Percentiles rank a stretch among this genome's conserved stretches.
Conservation (phyloP, 2,113 vertebrate species). For the Thinocorus orbignyianus region DNA sequence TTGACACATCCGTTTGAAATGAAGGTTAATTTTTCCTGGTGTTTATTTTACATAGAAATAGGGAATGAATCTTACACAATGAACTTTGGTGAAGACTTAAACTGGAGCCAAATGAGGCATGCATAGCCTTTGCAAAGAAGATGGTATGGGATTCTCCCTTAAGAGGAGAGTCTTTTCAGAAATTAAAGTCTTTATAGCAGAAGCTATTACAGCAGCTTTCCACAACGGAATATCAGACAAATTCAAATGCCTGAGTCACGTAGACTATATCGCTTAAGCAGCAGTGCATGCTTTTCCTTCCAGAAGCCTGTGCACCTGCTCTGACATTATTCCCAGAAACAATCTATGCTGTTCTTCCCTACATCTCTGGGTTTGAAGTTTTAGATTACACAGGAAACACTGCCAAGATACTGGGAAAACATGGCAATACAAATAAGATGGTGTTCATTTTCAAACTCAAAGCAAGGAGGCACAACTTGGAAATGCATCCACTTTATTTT, state of each 20-base stretch:
- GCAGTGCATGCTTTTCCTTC: not conserved
- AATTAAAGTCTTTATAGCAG: not conserved
- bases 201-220: not conserved
- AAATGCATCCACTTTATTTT: not conserved
- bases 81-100: not conserved
- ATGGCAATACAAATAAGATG: not conserved
- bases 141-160: not conserved
- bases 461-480: not conserved
- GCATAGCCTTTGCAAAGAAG: not conserved
- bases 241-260: not conserved
- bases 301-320: not conserved
- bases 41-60: not conserved
- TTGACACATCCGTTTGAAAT: not conserved
- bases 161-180: not conserved
- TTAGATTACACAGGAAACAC: not conserved
- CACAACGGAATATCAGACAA: not conserved
- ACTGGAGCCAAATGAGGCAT: not conserved
- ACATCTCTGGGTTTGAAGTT: not conserved
- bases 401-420: not conserved
- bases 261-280: not conserved
- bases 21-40: not conserved
- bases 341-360: not conserved
- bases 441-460: not conserved
- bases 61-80: rapidly evolving
- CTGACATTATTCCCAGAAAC: not conserved